These are phyloP conservation scores for Monodelphis domestica DNA, from an alignment of 2,797 vertebrate genomes.

Conservation along the genomic window DNA sequence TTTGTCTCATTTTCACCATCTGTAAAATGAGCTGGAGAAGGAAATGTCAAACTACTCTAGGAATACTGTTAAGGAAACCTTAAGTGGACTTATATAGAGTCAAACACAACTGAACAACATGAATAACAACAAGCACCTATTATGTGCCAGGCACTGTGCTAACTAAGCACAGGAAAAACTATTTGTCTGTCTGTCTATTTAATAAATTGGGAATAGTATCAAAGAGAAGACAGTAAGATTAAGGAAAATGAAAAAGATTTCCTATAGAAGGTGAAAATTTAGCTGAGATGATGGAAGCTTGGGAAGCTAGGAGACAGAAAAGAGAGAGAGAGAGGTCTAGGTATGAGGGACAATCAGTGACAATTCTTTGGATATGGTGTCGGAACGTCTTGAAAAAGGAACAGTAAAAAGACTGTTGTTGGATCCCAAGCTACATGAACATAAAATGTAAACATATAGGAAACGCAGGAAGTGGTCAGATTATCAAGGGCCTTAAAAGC, in stretches of 20 bases:
- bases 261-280: neutral
- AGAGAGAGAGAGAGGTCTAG: neutral
- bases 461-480: neutral
- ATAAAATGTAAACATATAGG: neutral
- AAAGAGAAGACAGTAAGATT: neutral
- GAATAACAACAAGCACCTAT: neutral
- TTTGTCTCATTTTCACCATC: no score
- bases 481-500: neutral
- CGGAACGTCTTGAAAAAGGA: neutral
- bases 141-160: neutral
- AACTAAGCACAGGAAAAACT: neutral
- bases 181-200: no score
- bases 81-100: neutral
- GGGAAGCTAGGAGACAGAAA: neutral
- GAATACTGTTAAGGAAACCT: no score
- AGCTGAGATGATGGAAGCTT: neutral
- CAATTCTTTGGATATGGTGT: neutral
- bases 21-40: no score
- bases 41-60: no score
- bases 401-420: neutral
- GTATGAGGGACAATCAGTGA: neutral
- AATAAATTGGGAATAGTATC: neutral
- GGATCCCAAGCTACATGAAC: neutral
- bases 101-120: neutral
- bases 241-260: neutral